Evolutionary conservation across 2,113 vertebrate species (phyloP), one percentile per base, ranked within the genome.

Genomic region (Tretioscincus oriximinensis): DNA sequence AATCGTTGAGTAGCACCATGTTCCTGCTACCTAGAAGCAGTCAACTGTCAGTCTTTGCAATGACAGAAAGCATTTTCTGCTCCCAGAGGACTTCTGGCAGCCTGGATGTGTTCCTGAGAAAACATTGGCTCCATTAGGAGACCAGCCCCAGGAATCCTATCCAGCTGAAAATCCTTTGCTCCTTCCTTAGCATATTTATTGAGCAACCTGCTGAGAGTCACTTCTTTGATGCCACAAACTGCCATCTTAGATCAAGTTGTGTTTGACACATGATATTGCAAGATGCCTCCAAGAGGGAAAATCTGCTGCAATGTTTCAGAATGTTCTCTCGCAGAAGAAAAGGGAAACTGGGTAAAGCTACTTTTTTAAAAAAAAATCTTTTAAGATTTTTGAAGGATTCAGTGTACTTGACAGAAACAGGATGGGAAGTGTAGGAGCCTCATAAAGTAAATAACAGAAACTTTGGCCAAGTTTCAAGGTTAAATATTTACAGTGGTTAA

Each of bases 281-380:
- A 65, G 26, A 70, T 67, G 3, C 2, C 61, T 11, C 21, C 1
- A 7, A 4, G n/a, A 77, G 69, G 1, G 0, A 24, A 54, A 61
- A 54, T 78, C 24, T n/a, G 35, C 68, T 8, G 7, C 3, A 21
- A 29, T 20, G 75, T 9, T 2, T 47, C 7, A 68, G 22, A 16
- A 21, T 1, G 47, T 14, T 1, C 2, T 58, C 35, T 0, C 22
- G 29, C 4, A 7, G 9, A 31, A 54, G 9, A 26, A 35, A 9
- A 29, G 0, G 0, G 18, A 47, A 22, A 7, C 14, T 0, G 70
- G 18, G 20, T 1, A 58, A 47, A 5, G n/a, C 63, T 51, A 1
- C 14, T n/a, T 49, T 41, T 20, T 64, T 47, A 60, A 51, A 51
- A 9, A 41, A 41, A 73, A 51, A 16, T 24, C 67, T 28, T 61